A percentile compares a stretch with the other conserved stretches of the same genome.
These are phyloP conservation scores for Elysia crispata DNA, from an alignment of 2,888 invertebrate species.

Conservation along the genomic window DNA sequence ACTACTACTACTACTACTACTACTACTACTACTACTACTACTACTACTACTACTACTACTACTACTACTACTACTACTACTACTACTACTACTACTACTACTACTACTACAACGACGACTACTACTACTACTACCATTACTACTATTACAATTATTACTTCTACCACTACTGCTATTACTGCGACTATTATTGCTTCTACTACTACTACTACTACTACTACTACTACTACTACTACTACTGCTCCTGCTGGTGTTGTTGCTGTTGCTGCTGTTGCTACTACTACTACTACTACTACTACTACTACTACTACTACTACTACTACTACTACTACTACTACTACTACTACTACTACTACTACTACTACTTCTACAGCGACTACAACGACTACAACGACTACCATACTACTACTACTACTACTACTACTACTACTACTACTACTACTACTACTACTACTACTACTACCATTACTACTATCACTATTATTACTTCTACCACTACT, in stretches of 20 bases:
- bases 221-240: conserved; percentile 6
- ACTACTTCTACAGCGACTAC: conserved; percentile 18
- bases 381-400: too few relatives aligned
- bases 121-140: too few relatives aligned
- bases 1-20: conserved; percentile 14
- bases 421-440: conserved; percentile 16
- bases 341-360: conserved; percentile 27
- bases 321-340: conserved; percentile 18
- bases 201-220: conserved; percentile 20
- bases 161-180: conserved; percentile 5
- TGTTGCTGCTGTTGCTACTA: background rate
- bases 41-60: conserved; percentile 10
- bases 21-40: conserved; percentile 10
- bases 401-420: too few relatives aligned
- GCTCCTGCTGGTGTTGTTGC: too few relatives aligned
- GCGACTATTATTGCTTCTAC: background rate
- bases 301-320: conserved; percentile 22
- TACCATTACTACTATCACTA: conserved; percentile 5
- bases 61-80: conserved; percentile 14
- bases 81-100: too few relatives aligned
- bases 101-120: too few relatives aligned
- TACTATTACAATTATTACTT: too few relatives aligned
- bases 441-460: background rate
- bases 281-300: conserved; percentile 3
- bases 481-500: too few relatives aligned